Evolutionary conservation across 2,888 invertebrate genomes (phyloP), one percentile per base, ranked within the genome.

Genomic region (Phyllotreta striolata): DNA sequence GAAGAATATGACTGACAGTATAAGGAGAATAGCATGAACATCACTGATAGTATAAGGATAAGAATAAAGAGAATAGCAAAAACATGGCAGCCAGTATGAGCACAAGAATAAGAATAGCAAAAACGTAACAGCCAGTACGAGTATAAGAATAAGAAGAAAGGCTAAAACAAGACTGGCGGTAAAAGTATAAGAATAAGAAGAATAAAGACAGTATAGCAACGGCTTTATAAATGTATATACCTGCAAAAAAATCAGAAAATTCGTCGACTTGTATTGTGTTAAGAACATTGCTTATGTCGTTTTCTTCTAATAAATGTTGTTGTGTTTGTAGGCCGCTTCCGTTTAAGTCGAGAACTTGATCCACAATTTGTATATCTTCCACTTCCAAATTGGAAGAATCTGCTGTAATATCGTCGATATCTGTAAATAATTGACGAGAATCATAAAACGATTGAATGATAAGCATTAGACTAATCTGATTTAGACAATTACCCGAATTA

Each of bases 171-270:
- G n/a, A n/a, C n/a, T n/a, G n/a, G n/a, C n/a, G n/a, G n/a, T n/a
- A n/a, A n/a, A 47, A 14, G 24, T 13, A 13, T 13, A 47, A 14
- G 3, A 9, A 5, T 2, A 52, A 35, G 24, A 1, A 6, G 9
- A 3, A 5, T 9, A n/a, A 47, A 2, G 9, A 12, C 47, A 47
- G 5, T 12, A 12, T 4, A 4, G 10, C 14, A 6, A 52, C 34
- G 5, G 14, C 14, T 41, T 49, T 13, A 47, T 6, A 51, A 43
- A 9, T 55, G 37, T 68, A 88, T 55, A 39, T 68, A 88, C 89
- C 91, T 77, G 89, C 86, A 81, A 92, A 92, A 58, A 93, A 85
- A 79, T 93, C 93, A 79, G 89, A 91, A 81, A 93, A 92, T 76
- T 92, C 91, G 79, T 92, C 92, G 66, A 91, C 89, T 67, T 91